Base-by-base conservation (phyloP, 1,140 invertebrate genomes). In the Bombyx mori region DNA sequence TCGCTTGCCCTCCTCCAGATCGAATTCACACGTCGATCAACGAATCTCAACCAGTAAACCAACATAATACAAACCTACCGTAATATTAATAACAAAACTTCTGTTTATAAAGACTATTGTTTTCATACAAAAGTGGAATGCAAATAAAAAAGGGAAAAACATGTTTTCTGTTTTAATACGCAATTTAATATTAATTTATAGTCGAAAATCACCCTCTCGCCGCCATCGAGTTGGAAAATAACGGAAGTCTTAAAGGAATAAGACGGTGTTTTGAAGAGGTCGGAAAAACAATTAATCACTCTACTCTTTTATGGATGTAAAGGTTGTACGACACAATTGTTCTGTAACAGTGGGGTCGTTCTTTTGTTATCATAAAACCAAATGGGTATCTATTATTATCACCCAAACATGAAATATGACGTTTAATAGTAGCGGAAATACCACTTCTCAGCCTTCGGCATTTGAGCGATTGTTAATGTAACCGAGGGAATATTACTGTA, bases 221-320 rank as follows among this genome's bases (percentile, higher is more conserved):
- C 68, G 73, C 71, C 77, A 83, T 78, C 76, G 79, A 77, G 73
- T 79, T 73, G 80, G 83, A 86, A 86, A 86, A 86, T 86, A 81
- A 81, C 80, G 83, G 82, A 85, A 79, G 83, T 83, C 68, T 86
- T 85, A 83, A 74, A 82, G 81, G 77, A 82, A 86, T 81, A 81
- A 82, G 77, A 77, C 80, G 71, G 73, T 86, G 78, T 86, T 86
- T 84, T 79, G 75, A 85, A 80, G 79, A 83, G 80, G 80, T 79
- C 75, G 75, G 65, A 69, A 74, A 81, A 83, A 83, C 77, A 85
- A 86, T 86, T 86, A 85, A 86, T 86, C 83, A 86, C 84, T 73
- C 73, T 58, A 68, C 62, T 80, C 68, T 84, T 86, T 84, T 78
- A 77, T 77, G 67, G 60, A 66, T 66, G 69, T 68, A 86, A 86